A percentile compares a stretch with the other conserved stretches of the same genome.
Evolutionary conservation across 2,888 invertebrate genomes (phyloP).

Genomic region (Sceliomorpha sp.): DNA sequence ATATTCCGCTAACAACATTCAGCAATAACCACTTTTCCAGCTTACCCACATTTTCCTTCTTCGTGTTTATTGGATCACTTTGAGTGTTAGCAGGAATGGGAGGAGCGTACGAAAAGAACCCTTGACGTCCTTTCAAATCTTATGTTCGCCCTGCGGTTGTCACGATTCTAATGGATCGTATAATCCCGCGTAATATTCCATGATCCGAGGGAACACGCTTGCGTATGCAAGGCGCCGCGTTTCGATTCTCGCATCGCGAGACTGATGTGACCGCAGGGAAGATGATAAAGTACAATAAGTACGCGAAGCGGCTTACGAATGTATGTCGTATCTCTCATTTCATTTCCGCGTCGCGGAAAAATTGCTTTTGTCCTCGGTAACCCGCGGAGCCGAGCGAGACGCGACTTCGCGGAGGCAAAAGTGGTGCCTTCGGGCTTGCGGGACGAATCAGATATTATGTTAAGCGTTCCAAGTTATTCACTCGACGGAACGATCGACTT

Average conservation of each 20-base stretch:
- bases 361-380: constrained; percentile 67
- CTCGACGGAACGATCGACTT: constrained; percentile 60
- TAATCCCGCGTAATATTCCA: constrained; percentile 27
- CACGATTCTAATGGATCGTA: constrained; percentile 26
- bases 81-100: constrained; percentile 21
- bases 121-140: constrained; percentile 20
- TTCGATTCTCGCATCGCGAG: constrained; percentile 4
- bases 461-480: constrained; percentile 71
- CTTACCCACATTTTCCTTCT: neutral
- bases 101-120: constrained; percentile 19
- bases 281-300: constrained; percentile 62
- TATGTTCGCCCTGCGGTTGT: constrained; percentile 23
- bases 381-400: constrained; percentile 61
- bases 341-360: constrained; percentile 62
- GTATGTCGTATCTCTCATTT: constrained; percentile 67
- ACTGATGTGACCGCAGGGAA: constrained; percentile 2
- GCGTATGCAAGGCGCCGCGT: constrained; percentile 37
- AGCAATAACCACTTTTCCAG: neutral
- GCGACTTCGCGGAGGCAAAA: constrained; percentile 55
- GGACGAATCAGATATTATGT: constrained; percentile 72
- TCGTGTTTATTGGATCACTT: constrained; percentile 6
- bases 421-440: constrained; percentile 62
- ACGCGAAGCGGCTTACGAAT: constrained; percentile 63
- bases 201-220: constrained; percentile 25
- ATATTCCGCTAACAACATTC: neutral